These are phyloP conservation scores for Diarsia brunnea DNA, from an alignment of 2,888 invertebrate species.

Conservation along the genomic window DNA sequence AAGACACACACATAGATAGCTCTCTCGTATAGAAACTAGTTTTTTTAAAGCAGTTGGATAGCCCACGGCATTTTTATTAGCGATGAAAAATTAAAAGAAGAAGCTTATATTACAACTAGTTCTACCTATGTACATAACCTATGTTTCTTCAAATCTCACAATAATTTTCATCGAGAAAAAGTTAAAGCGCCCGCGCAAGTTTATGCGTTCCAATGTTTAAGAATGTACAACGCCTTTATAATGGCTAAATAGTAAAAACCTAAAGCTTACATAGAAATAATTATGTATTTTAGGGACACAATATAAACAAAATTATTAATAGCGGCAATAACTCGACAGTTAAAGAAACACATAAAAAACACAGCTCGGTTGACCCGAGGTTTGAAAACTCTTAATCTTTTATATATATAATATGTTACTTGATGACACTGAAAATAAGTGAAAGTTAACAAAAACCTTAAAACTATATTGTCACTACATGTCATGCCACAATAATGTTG, in stretches of 20 bases:
- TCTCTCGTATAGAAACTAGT: background rate
- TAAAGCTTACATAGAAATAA: background rate
- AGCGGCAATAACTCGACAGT: constrained; percentile 9
- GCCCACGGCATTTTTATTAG: too few species aligned
- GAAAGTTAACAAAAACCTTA: constrained; percentile 3
- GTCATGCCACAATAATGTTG: constrained; percentile 24
- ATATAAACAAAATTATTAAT: background rate
- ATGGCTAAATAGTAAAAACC: background rate
- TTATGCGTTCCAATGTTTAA: background rate
- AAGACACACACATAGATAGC: background rate
- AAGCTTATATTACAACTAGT: constrained; percentile 30
- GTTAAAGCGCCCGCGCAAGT: constrained; percentile 20
- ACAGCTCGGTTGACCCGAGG: background rate
- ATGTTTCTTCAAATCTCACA: background rate
- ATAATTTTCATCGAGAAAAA: background rate
- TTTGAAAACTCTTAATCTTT: background rate
- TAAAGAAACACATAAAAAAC: background rate
- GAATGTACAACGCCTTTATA: background rate
- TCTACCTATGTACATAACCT: background rate
- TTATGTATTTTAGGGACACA: background rate
- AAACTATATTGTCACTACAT: constrained; percentile 13
- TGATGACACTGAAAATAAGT: background rate
- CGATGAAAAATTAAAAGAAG: too few species aligned
- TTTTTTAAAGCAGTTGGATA: background rate
- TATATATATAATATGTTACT: background rate